Evolutionary conservation across 2,113 vertebrate species (phyloP).

Genomic region (Pelvicachromis taeniatus): DNA sequence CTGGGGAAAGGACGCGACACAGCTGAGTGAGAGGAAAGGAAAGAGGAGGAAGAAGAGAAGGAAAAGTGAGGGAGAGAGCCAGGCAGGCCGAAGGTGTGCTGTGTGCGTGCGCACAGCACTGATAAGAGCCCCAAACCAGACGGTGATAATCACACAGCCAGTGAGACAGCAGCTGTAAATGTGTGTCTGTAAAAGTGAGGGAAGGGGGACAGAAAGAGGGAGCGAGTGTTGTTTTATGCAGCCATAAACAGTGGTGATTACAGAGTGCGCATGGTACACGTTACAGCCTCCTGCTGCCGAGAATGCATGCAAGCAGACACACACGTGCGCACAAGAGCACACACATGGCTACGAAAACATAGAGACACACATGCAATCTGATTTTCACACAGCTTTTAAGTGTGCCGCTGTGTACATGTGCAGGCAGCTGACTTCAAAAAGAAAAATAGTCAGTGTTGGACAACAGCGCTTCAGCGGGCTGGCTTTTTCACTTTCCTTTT

Average conservation of each 20-base stretch:
- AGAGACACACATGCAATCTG: neutral
- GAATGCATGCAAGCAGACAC: neutral
- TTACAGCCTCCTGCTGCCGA: slow-evolving; percentile 47
- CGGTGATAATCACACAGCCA: slow-evolving; percentile 54
- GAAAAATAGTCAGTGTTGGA: neutral
- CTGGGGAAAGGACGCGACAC: slow-evolving; percentile 68
- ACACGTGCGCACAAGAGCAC: neutral
- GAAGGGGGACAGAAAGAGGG: neutral
- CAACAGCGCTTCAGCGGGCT: neutral
- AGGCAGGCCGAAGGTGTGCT: neutral
- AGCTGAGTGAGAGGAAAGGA: neutral
- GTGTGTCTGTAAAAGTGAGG: slow-evolving; percentile 16
- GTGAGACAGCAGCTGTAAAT: slow-evolving; percentile 45
- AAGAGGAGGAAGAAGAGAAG: neutral
- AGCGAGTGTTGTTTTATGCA: slow-evolving; percentile 45
- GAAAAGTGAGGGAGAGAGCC: neutral
- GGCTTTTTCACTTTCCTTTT: neutral
- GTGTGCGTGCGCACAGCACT: slow-evolving; percentile 15
- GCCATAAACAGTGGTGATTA: slow-evolving; percentile 61
- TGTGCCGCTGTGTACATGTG: neutral
- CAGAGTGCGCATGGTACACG: slow-evolving; percentile 39
- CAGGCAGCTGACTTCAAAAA: neutral
- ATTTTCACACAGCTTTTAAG: neutral
- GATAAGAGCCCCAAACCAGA: slow-evolving; percentile 57
- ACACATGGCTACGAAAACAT: neutral